phyloP scores from a whole-genome alignment of 2,113 vertebrate genomes.

The Dipodomys ordii region DNA sequence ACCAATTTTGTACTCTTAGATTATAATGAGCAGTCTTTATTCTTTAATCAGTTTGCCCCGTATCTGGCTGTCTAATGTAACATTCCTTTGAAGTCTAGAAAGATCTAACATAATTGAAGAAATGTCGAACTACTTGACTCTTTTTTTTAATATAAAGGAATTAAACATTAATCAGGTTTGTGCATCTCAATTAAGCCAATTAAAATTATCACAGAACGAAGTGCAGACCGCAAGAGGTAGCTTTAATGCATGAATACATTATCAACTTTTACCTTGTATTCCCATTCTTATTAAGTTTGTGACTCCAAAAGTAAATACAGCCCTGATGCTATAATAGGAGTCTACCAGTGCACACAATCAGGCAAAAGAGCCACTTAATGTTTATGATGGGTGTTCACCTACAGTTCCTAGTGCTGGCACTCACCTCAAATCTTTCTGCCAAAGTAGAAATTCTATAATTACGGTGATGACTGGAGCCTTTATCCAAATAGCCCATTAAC shows the following conservation, averaged over 20 bases:
- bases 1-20: slow-evolving; percentile 93
- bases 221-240: slow-evolving; percentile 88
- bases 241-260: slow-evolving; percentile 90
- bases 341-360: slow-evolving; percentile 52
- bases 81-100: slow-evolving; percentile 91
- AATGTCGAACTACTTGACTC: slow-evolving; percentile 93
- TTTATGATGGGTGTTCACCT: background rate
- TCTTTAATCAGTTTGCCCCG: slow-evolving; percentile 91
- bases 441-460: slow-evolving; percentile 55
- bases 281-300: slow-evolving; percentile 83
- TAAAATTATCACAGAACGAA: slow-evolving; percentile 91
- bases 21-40: slow-evolving; percentile 93
- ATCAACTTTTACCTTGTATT: slow-evolving; percentile 87
- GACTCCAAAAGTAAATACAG: slow-evolving; percentile 78
- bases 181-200: slow-evolving; percentile 94
- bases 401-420: slow-evolving; percentile 37
- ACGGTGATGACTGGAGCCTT: slow-evolving; percentile 42
- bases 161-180: slow-evolving; percentile 93
- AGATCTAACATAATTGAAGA: slow-evolving; percentile 94
- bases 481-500: slow-evolving; percentile 65
- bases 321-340: slow-evolving; percentile 47
- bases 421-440: slow-evolving; percentile 66
- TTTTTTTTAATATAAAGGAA: slow-evolving; percentile 92
- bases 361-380: background rate
- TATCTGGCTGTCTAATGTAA: slow-evolving; percentile 91